phyloP scores from a whole-genome alignment of 1,140 invertebrate genomes.

The Neomicropteryx cornuta region DNA sequence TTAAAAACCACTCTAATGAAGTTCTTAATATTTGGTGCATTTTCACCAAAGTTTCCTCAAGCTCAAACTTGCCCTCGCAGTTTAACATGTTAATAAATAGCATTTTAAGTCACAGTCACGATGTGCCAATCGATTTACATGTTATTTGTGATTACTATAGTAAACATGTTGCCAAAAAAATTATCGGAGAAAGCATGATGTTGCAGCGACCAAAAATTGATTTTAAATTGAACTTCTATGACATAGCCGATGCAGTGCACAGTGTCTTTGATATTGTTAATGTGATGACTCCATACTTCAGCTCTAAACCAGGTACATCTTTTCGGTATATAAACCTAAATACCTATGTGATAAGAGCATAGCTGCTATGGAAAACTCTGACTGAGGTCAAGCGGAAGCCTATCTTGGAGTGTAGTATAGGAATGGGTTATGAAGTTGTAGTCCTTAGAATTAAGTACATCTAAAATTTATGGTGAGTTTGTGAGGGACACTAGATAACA shows the following conservation, averaged over 20 bases:
- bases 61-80: conserved; percentile 1
- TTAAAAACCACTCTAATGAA: no score
- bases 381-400: no score
- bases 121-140: conserved; percentile 47
- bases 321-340: conserved; percentile 5
- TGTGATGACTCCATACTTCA: conserved; percentile 64
- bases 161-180: conserved; percentile 44
- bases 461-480: conserved; percentile 1
- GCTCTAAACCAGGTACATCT: conserved; percentile 51
- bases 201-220: conserved; percentile 32
- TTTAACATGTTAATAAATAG: conserved; percentile 7
- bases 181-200: conserved; percentile 35
- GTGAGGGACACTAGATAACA: no score
- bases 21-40: conserved; percentile 8
- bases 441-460: neutral
- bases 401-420: no score
- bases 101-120: conserved; percentile 4
- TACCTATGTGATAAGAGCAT: no score
- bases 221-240: conserved; percentile 40
- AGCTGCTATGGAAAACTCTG: no score
- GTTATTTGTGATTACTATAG: conserved; percentile 58
- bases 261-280: conserved; percentile 53
- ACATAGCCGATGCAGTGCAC: conserved; percentile 48
- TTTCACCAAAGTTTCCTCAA: conserved; percentile 6
- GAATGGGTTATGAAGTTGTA: conserved; percentile 4